phyloP scores from a whole-genome alignment of 2,888 invertebrate species.

The Campaea margaritaria region DNA sequence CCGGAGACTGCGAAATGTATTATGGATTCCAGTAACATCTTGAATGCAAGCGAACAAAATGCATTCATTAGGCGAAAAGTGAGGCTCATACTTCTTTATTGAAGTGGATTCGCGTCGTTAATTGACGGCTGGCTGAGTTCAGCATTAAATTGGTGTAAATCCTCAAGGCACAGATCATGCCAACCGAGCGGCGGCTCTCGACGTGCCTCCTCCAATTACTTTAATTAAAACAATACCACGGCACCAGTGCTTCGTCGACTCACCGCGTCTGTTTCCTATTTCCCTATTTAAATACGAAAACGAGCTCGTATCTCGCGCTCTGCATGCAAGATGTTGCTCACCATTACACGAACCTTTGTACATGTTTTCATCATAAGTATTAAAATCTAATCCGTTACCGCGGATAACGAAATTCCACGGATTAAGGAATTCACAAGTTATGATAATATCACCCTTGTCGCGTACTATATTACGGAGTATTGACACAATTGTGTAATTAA shows the following conservation, averaged over 20 bases:
- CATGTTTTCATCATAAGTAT: conserved; percentile 48
- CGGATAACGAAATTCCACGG: conserved; percentile 30
- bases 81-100: conserved; percentile 43
- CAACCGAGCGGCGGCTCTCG: conserved; percentile 77
- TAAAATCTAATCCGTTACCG: conserved; percentile 47
- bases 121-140: conserved; percentile 77
- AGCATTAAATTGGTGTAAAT: conserved; percentile 83
- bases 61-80: conserved; percentile 33
- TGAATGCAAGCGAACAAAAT: conserved; percentile 20
- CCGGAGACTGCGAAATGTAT: conserved; percentile 27
- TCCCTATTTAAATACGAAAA: conserved; percentile 85
- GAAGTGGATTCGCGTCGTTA: conserved; percentile 69
- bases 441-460: conserved; percentile 44
- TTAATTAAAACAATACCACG: conserved; percentile 85
- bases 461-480: conserved; percentile 33
- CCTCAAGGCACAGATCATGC: conserved; percentile 84
- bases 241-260: conserved; percentile 81
- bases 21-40: conserved; percentile 11
- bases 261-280: conserved; percentile 83
- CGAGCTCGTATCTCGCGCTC: conserved; percentile 77
- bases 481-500: conserved; percentile 35
- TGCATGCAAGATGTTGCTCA: conserved; percentile 79
- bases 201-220: conserved; percentile 84
- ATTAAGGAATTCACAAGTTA: conserved; percentile 37
- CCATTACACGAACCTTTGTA: conserved; percentile 59